Base-by-base conservation (phyloP, 2,113 vertebrate genomes). In the Zosterops pallidus region DNA sequence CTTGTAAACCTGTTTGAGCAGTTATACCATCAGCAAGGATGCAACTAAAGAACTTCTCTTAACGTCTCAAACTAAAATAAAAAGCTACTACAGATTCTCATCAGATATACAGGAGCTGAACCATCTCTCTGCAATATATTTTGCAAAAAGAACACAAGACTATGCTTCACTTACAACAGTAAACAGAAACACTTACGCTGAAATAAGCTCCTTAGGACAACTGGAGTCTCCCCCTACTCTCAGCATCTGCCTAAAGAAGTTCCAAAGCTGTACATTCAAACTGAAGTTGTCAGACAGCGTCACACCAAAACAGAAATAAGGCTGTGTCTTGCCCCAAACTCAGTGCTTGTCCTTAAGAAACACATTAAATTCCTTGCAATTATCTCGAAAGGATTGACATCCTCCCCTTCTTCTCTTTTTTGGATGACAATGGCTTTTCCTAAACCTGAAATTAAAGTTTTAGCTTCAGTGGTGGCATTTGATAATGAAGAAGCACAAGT, bases 361-460 rank as follows among this genome's bases (percentile, higher is more conserved):
- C 7, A 35, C 19, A 55, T 7, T 64, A 53, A 93, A 90, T 57
- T 89, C 50, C 62, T 72, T 62, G 23, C 46, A 39, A 64, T 5
- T 62, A 62, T 14, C 37, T 89, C 87, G 39, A 59, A n/a, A 84
- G 83, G 72, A 88, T 2, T 87, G 29, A 68, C 26, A 70, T 2
- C 21, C 39, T 64, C 4, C 14, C 9, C 10, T 17, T 4, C 19
- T 21, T 79, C 56, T 39, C 12, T 46, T 49, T 70, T 86, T 39
- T 46, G 24, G 29, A 65, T 69, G 63, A 69, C 49, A 78, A 14
- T 2, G 5, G 14, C 23, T 93, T 92, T 92, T 21, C 47, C 57
- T 50, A 90, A 96, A 92, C 53, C 37, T 67, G 57, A 67, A 86
- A 88, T 53, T 83, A 53, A 92, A 89, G 85, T 62, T 89, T 89